A percentile compares a stretch with the other conserved stretches of the same genome.
Evolutionary conservation across 2,888 invertebrate species (phyloP).

Genomic region (Drosophila kambysellisi): DNA sequence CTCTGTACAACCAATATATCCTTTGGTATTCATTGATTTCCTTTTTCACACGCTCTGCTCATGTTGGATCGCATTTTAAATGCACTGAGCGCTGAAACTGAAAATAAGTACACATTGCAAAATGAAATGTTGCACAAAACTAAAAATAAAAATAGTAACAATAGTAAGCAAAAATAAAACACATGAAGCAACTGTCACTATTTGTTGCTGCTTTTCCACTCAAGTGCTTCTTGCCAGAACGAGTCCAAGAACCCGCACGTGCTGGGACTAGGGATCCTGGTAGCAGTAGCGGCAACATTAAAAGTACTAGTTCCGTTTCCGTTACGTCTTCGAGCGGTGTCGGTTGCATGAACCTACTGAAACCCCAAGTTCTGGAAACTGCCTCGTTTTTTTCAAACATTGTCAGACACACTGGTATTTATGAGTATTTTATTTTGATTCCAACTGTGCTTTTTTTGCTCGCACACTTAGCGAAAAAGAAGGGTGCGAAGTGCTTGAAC

Average conservation of each 20-base stretch:
- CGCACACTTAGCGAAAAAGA: not conserved
- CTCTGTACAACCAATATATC: not conserved
- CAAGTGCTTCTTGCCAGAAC: slow-evolving; percentile 16
- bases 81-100: slow-evolving; percentile 24
- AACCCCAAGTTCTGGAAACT: not conserved
- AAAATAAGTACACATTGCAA: slow-evolving; percentile 34
- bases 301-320: slow-evolving; percentile 35
- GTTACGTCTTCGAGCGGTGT: slow-evolving; percentile 35
- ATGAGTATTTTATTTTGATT: slow-evolving; percentile 72
- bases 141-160: slow-evolving; percentile 7
- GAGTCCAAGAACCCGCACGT: slow-evolving; percentile 56
- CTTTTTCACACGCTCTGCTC: not conserved
- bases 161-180: slow-evolving; percentile 17
- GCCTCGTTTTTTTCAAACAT: slow-evolving; percentile 25
- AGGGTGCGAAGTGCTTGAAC: slow-evolving; percentile 8
- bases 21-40: slow-evolving; percentile 26
- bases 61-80: slow-evolving; percentile 17
- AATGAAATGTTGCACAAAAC: slow-evolving; percentile 31
- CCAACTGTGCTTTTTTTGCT: slow-evolving; percentile 30
- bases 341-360: slow-evolving; percentile 27
- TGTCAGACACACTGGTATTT: slow-evolving; percentile 58
- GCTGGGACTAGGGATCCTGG: slow-evolving; percentile 60
- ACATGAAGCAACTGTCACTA: slow-evolving; percentile 56
- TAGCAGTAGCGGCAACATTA: slow-evolving; percentile 27
- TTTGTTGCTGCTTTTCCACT: slow-evolving; percentile 63